A percentile compares a stretch with the other conserved stretches of the same genome.
Evolutionary conservation across 2,797 vertebrate genomes (phyloP).

Genomic region (Aeoliscus strigatus): DNA sequence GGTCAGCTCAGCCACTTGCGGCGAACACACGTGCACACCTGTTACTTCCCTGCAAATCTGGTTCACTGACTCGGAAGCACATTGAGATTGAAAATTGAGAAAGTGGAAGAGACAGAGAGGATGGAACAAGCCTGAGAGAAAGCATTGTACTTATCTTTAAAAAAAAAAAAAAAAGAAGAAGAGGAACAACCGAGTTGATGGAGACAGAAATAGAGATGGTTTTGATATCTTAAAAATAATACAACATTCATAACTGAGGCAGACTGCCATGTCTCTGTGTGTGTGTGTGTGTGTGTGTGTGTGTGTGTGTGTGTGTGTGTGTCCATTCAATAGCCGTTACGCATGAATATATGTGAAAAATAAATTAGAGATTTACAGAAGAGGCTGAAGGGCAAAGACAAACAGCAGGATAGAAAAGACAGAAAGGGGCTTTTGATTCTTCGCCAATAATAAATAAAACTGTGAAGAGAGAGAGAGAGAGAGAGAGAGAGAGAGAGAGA

Average conservation of each 20-base stretch:
- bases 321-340: too few relatives aligned
- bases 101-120: slow-evolving; percentile 14
- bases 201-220: too few relatives aligned
- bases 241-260: neutral
- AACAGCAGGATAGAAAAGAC: slow-evolving; percentile 3
- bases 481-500: slow-evolving; percentile 43
- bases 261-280: too few relatives aligned
- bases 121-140: slow-evolving; percentile 17
- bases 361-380: slow-evolving; percentile 14
- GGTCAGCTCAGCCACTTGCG: slow-evolving; percentile 3
- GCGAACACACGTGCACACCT: slow-evolving; percentile 25
- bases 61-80: slow-evolving; percentile 30
- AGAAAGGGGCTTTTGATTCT: slow-evolving; percentile 36
- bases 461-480: slow-evolving; percentile 42
- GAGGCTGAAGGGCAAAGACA: slow-evolving; percentile 25
- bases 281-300: too few relatives aligned
- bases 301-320: too few relatives aligned
- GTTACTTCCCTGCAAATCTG: slow-evolving; percentile 22
- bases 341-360: slow-evolving; percentile 12
- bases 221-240: neutral
- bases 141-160: neutral
- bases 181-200: neutral
- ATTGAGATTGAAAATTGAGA: slow-evolving; percentile 32
- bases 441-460: slow-evolving; percentile 49
- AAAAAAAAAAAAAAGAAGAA: neutral